phyloP scores from a whole-genome alignment of 2,797 vertebrate genomes.

The Ptychobarbus kaznakovi region DNA sequence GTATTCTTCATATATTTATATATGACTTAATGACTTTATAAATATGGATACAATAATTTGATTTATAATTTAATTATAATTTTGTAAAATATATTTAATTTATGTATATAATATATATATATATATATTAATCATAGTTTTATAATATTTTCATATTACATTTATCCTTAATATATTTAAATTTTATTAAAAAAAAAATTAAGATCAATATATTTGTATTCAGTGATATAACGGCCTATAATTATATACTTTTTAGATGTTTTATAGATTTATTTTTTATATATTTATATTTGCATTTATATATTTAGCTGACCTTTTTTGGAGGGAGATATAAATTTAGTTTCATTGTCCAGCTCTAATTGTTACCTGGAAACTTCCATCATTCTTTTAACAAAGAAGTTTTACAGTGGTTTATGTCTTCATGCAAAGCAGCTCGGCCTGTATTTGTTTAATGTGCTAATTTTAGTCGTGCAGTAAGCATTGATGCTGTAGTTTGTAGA shows the following conservation, averaged over 20 bases:
- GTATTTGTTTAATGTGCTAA: conserved; percentile 33
- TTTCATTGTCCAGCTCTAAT: neutral
- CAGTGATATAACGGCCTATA: neutral
- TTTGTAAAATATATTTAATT: neutral
- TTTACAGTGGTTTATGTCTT: neutral
- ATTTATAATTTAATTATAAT: neutral
- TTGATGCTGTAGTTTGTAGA: conserved; percentile 19
- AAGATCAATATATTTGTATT: neutral
- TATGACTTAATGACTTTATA: neutral
- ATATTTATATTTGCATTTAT: neutral
- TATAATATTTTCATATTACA: neutral
- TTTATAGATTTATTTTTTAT: neutral
- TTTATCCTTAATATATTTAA: neutral
- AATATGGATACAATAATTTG: neutral
- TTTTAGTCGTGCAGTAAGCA: conserved; percentile 28
- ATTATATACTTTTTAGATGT: neutral
- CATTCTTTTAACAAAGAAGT: neutral
- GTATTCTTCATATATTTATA: neutral
- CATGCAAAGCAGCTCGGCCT: conserved; percentile 3
- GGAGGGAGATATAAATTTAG: neutral
- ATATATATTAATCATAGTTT: neutral
- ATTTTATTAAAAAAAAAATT: no score
- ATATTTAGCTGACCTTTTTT: neutral
- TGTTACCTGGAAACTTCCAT: neutral
- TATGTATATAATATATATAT: neutral